Base-by-base conservation (phyloP, 2,113 vertebrate genomes). In the Himantopus leucocephalus region DNA sequence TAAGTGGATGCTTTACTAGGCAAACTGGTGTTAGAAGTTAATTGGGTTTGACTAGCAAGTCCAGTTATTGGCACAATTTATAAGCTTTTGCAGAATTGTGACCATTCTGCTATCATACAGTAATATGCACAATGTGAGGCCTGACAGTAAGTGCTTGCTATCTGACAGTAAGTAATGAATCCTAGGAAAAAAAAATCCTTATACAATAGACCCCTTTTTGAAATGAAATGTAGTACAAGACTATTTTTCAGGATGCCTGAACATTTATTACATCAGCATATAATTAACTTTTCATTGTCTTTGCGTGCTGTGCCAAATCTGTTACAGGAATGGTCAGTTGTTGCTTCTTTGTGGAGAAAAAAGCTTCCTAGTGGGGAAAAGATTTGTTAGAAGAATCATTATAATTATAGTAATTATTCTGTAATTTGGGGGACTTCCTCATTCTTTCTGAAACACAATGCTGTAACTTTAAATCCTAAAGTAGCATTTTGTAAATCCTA, bases 31-130 rank as follows among this genome's bases (percentile, higher is more conserved):
- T 83, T 96, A 86, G 94, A 97, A 97, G 96, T 95, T 97, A 97
- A 97, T 96, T 98, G 83, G 93, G 92, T 97, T 96, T 97, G 94
- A 97, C 97, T 97, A 97, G 96, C 88, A 96, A 97, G 97, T 97
- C 94, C 96, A 95, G 96, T 96, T 96, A 97, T 96, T 97, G 97
- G 92, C 94, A 97, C 88, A 90, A 91, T 96, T 95, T 95, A 75
- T 66, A 97, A 93, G 89, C 89, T 96, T 96, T 96, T 96, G 85
- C 76, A 96, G 85, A 97, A 95, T 72, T 89, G 85, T 92, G 85
- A 81, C 92, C 89, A 91, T 91, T 96, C 94, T 94, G 91, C 87
- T 96, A 76, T 78, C 82, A 55, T 80, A 91, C 50, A 94, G 84
- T 92, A 96, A 96, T 92, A 88, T 74, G 90, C 85, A 90, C 92